Evolutionary conservation across 35 echinoderm and acorn worm genomes (phyloP).

Genomic region (Amphiura filiformis): DNA sequence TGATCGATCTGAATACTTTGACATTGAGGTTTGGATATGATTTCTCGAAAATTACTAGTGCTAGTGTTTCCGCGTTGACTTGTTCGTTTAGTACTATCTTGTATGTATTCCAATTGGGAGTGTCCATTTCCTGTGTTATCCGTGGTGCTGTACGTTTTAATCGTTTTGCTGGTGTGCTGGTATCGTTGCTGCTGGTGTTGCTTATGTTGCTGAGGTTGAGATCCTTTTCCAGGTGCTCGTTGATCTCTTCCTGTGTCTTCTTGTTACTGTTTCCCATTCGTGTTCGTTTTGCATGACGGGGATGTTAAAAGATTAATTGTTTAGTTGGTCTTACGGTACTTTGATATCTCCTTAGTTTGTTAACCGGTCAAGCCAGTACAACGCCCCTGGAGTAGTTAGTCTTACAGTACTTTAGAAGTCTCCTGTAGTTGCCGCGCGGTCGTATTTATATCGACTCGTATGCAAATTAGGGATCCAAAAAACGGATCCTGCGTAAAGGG

Average conservation of each 20-base stretch:
- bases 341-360: no score
- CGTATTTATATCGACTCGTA: no score
- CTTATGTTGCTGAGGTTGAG: not conserved
- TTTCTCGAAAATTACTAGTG: constrained; percentile 1
- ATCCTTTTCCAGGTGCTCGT: not conserved
- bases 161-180: not conserved
- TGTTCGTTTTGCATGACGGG: not conserved
- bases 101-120: not conserved
- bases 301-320: no score
- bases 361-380: no score
- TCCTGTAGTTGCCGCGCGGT: no score
- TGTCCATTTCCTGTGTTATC: not conserved
- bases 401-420: no score
- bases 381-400: no score
- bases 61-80: not conserved
- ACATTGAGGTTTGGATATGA: not conserved
- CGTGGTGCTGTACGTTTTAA: not conserved
- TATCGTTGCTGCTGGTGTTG: not conserved
- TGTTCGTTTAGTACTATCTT: not conserved
- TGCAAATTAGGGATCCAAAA: no score
- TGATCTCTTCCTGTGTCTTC: not conserved
- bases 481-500: no score
- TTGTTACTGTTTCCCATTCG: not conserved
- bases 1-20: not conserved
- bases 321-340: no score